Conservation (phyloP, 2,888 invertebrate species). For the Idaea straminata region DNA sequence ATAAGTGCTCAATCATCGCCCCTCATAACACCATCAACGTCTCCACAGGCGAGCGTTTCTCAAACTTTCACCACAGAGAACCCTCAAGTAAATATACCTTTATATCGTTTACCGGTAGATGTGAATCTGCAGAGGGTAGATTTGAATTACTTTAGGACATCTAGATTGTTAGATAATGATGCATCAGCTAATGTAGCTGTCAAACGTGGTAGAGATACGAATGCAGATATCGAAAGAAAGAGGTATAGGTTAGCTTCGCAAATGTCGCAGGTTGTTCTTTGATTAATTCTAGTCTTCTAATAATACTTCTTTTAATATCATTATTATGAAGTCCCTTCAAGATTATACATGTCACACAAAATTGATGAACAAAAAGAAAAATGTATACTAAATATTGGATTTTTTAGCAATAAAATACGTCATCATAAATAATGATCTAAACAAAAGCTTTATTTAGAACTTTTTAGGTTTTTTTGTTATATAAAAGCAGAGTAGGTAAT, state of each 20-base stretch:
- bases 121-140: conserved; percentile 49
- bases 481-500: too few species aligned
- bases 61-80: conserved; percentile 55
- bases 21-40: conserved; percentile 56
- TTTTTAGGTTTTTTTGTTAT: too few species aligned
- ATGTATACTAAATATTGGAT: conserved; percentile 14
- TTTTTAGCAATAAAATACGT: conserved; percentile 5
- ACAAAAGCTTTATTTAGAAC: background rate
- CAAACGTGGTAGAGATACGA: conserved; percentile 58
- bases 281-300: conserved; percentile 49
- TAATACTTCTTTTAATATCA: conserved; percentile 8
- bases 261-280: conserved; percentile 69
- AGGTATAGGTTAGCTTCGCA: conserved; percentile 59
- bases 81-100: conserved; percentile 37
- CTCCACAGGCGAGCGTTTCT: conserved; percentile 40
- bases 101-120: conserved; percentile 54
- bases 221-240: conserved; percentile 60
- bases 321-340: conserved; percentile 23
- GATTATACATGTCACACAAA: conserved; percentile 20
- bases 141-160: conserved; percentile 59
- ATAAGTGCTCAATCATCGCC: conserved; percentile 66
- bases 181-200: conserved; percentile 59
- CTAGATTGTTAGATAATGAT: conserved; percentile 57
- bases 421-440: background rate
- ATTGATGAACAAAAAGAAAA: background rate